Evolutionary conservation across 2,113 vertebrate species (phyloP), one percentile per base, ranked within the genome.

Genomic region (Pavo muticus): DNA sequence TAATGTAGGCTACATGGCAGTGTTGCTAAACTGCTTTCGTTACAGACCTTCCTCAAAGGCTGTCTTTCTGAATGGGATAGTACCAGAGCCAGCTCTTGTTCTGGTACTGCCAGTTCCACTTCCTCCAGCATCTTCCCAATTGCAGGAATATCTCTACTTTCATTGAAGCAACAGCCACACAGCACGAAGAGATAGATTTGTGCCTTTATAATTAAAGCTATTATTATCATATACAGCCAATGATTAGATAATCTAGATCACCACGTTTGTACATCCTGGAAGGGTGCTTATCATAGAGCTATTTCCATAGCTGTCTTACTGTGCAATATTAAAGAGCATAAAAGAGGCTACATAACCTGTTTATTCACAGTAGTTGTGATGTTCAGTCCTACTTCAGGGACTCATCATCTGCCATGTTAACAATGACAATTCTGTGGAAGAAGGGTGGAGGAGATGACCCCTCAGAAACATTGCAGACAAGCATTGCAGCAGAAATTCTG

Each of bases 131-230:
- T 32, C 80, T 47, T 84, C 69, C n/a, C 73, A 59, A 25, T 60
- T 6, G 0, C 42, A 50, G 39, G 4, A 80, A 6, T 23, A 42
- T 0, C 0, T 37, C 42, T 88, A 44, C 70, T 78, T 67, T 79
- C 56, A 29, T 9, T 67, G n/a, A 50, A 72, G 48, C 18, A 16
- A 84, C 24, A 0, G 1, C 30, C 0, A 0, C 1, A 0, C 25
- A 48, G 44, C 64, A 73, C 6, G 24, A 50, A 37, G 35, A 85
- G 45, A 59, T 42, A 27, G 19, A 32, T 89, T 67, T 82, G 21
- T n/a, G 4, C 37, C 1, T 0, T 24, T 61, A 9, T 20, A 92
- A 76, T 87, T 93, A 89, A 72, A 65, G 10, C 24, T 75, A 20
- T 89, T 79, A 20, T 44, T 82, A 42, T 81, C 25, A 39, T 68